A percentile compares a stretch with the other conserved stretches of the same genome.
phyloP scores from a whole-genome alignment of 1,140 invertebrate genomes.

The Ceratosolen solmsi region DNA sequence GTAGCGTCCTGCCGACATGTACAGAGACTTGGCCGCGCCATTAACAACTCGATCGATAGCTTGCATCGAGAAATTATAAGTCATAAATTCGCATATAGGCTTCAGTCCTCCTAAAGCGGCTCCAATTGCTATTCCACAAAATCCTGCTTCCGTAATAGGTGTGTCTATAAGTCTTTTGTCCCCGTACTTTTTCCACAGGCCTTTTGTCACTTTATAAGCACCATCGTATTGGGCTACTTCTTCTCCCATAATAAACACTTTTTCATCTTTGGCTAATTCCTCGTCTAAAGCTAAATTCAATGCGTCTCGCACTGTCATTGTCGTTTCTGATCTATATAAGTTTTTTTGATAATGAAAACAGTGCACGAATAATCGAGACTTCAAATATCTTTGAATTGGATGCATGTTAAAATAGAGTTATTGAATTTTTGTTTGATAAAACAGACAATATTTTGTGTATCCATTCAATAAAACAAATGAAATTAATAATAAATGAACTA shows the following conservation, averaged over 20 bases:
- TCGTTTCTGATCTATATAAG: slow-evolving; percentile 41
- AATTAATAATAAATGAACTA: too few relatives aligned
- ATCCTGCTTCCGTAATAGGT: slow-evolving; percentile 99
- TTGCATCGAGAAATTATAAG: slow-evolving; percentile 87
- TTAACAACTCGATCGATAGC: slow-evolving; percentile 86
- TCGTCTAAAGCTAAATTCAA: slow-evolving; percentile 95
- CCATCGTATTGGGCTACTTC: slow-evolving; percentile 98
- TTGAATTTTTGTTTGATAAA: neutral
- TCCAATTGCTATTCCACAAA: slow-evolving; percentile 94
- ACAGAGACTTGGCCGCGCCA: slow-evolving; percentile 81
- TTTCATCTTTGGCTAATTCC: slow-evolving; percentile 93
- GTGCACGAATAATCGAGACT: neutral
- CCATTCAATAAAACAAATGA: too few relatives aligned
- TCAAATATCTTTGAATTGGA: neutral
- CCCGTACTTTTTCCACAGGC: slow-evolving; percentile 97
- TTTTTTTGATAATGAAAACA: neutral
- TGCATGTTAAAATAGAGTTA: neutral
- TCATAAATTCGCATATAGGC: slow-evolving; percentile 87
- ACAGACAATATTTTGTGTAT: too few relatives aligned
- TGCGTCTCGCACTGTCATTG: slow-evolving; percentile 92
- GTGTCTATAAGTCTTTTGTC: slow-evolving; percentile 97
- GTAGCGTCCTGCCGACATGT: slow-evolving; percentile 82
- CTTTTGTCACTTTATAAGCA: slow-evolving; percentile 92
- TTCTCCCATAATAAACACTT: slow-evolving; percentile 94
- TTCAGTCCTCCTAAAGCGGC: slow-evolving; percentile 86